Conservation (phyloP, 2,888 invertebrate genomes). For the Callosobruchus maculatus region DNA sequence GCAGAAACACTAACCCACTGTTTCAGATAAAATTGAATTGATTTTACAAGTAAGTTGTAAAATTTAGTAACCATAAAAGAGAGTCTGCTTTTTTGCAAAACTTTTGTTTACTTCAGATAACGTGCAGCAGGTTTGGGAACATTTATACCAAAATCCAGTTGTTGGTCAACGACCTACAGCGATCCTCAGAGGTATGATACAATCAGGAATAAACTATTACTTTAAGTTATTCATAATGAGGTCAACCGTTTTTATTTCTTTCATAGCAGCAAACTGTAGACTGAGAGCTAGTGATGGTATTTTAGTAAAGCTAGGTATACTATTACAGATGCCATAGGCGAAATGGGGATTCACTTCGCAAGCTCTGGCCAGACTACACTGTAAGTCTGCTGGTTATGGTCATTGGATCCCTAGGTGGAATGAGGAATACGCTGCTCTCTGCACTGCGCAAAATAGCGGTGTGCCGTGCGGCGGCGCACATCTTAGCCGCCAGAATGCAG, state of each 20-base stretch:
- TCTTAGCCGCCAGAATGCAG: no score
- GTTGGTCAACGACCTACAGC: neutral
- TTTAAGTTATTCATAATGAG: no score
- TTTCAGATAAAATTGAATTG: neutral
- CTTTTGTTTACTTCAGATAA: neutral
- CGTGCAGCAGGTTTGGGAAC: neutral
- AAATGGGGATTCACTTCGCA: no score
- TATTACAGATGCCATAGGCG: no score
- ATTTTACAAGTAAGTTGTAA: neutral
- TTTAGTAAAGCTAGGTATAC: no score
- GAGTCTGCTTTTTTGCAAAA: neutral
- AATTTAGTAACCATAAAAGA: neutral
- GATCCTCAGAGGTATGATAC: neutral
- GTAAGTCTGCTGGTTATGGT: no score
- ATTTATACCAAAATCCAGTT: neutral
- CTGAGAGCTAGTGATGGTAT: no score
- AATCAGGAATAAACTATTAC: neutral
- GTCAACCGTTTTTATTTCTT: neutral
- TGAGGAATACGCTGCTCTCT: no score
- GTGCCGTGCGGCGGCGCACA: no score
- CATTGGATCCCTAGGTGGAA: no score
- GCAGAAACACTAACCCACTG: neutral
- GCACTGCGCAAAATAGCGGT: no score
- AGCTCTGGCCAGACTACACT: no score
- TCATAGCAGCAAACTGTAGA: neutral